Percentiles rank a stretch among this genome's conserved stretches.
These are phyloP conservation scores for Lobophora halterata DNA, from an alignment of 2,888 invertebrate species.

Conservation along the genomic window DNA sequence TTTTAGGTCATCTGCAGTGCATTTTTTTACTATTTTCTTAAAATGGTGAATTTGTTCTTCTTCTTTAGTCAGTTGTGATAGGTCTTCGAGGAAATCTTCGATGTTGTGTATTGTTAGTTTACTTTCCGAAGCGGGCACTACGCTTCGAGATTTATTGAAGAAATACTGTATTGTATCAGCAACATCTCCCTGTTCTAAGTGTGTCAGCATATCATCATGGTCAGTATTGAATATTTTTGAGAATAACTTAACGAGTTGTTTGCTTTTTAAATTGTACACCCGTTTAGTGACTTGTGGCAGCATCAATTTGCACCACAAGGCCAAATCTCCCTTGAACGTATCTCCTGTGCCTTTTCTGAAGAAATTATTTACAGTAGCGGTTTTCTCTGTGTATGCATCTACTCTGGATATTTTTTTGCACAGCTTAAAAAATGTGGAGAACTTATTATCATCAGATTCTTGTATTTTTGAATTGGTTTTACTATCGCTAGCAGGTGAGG, in stretches of 20 bases:
- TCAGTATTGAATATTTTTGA: constrained; percentile 87
- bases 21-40: constrained; percentile 85
- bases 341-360: constrained; percentile 82
- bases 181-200: constrained; percentile 94
- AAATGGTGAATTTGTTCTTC: constrained; percentile 92
- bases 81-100: constrained; percentile 86
- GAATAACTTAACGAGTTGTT: constrained; percentile 94
- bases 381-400: constrained; percentile 91
- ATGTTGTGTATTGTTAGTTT: constrained; percentile 87
- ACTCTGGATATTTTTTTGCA: constrained; percentile 89
- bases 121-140: constrained; percentile 84
- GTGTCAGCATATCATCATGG: constrained; percentile 90
- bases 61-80: constrained; percentile 90
- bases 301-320: constrained; percentile 90
- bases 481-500: constrained; percentile 18
- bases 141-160: constrained; percentile 83
- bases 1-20: constrained; percentile 91
- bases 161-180: constrained; percentile 91
- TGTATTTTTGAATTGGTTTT: constrained; percentile 29
- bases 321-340: constrained; percentile 88
- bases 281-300: constrained; percentile 91
- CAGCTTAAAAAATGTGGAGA: constrained; percentile 87
- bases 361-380: constrained; percentile 84
- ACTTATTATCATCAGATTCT: constrained; percentile 83
- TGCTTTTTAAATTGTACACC: constrained; percentile 95